Base-by-base conservation (phyloP, 2,888 invertebrate species). In the Polyploca ridens region DNA sequence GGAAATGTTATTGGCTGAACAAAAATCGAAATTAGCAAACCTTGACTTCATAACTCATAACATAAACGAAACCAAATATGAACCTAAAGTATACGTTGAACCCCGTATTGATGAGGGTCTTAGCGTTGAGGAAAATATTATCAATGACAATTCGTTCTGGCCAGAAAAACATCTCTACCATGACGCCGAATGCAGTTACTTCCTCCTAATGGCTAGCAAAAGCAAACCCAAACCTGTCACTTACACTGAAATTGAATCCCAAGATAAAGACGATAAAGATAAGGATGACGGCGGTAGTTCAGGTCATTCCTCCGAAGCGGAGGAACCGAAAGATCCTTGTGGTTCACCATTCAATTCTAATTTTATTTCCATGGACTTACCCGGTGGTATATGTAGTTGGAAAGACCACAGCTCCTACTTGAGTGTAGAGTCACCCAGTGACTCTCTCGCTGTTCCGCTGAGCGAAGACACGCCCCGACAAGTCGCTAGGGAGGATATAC, bases 311-410 rank as follows among this genome's bases (percentile, higher is more conserved):
- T 93, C 94, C 57, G 93, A 93, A 74, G 77, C 80, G 33, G 92
- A 90, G 54, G 89, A 87, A 68, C 79, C 84, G 11, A 89, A 80
- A 74, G 86, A 87, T 58, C 72, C 84, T 35, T 77, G 76, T 64
- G 84, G 85, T 62, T 89, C 88, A 16, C 88, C 90, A 46, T 89
- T 82, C 66, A 90, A 93, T 78, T 96, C 96, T 14, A 95, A 96
- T 81, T 96, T 95, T 78, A 94, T 96, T 77, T 95, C 96, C 62
- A 96, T 96, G 82, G 96, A 97, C 88, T 91, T 97, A 72, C 97
- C 97, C 7, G 97, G 97, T 69, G 97, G 97, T 64, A 95, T 97
- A 76, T 97, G 97, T 86, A 96, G 96, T 84, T 97, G 97, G 97
- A 96, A 95, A 85, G 97, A 97, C 84, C 95, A 97, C 84, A 97